Conservation (phyloP, 2,888 invertebrate species). For the Euspilapteryx auroguttella region DNA sequence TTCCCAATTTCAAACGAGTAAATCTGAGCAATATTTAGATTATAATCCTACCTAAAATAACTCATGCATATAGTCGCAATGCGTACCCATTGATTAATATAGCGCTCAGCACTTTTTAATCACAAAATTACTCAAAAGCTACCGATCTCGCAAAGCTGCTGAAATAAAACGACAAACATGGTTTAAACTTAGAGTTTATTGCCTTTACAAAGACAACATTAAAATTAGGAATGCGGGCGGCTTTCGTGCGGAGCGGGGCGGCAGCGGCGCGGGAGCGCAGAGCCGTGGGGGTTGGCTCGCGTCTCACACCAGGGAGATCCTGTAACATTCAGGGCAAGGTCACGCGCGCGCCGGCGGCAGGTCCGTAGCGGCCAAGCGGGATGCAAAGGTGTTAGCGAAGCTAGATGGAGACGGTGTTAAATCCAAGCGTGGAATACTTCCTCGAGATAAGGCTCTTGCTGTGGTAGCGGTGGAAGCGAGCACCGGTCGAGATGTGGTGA, state of each 20-base stretch:
- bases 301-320: conserved; percentile 48
- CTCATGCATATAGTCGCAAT: too few relatives aligned
- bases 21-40: too few relatives aligned
- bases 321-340: conserved; percentile 51
- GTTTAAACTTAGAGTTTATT: too few relatives aligned
- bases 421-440: conserved; percentile 66
- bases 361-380: conserved; percentile 19
- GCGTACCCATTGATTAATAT: too few relatives aligned
- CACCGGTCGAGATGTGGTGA: conserved; percentile 65
- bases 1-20: too few relatives aligned
- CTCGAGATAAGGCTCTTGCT: conserved; percentile 74
- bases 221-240: conserved; percentile 48
- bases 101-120: too few relatives aligned
- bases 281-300: conserved; percentile 11
- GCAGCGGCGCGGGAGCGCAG: conserved; percentile 6
- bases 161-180: too few relatives aligned
- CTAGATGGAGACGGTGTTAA: conserved; percentile 53
- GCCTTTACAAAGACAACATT: too few relatives aligned
- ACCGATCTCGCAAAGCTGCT: too few relatives aligned
- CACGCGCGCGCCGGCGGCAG: conserved; percentile 26
- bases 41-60: too few relatives aligned
- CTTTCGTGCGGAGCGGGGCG: conserved; percentile 9
- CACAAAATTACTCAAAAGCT: too few relatives aligned
- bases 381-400: conserved; percentile 47
- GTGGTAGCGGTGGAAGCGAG: conserved; percentile 73